These are phyloP conservation scores for Sebastiscus tertius DNA, from an alignment of 2,797 vertebrate species.

Conservation along the genomic window DNA sequence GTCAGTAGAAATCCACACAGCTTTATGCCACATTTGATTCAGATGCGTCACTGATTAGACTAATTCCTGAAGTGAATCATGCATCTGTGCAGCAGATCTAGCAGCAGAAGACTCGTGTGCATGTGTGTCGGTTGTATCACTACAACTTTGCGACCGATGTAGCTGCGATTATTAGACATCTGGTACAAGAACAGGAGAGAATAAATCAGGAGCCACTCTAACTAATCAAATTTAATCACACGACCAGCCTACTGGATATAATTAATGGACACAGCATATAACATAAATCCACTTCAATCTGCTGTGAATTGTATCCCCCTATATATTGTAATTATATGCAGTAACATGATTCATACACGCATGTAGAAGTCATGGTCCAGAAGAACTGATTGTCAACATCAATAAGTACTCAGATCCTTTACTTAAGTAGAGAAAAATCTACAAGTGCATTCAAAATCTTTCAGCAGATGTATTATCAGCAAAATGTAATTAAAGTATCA, in stretches of 20 bases:
- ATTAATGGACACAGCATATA: constrained; percentile 62
- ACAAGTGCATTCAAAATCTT: neutral
- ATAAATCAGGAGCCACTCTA: constrained; percentile 76
- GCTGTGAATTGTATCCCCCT: constrained; percentile 13
- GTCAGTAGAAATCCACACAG: neutral
- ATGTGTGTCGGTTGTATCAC: constrained; percentile 30
- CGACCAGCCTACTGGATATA: constrained; percentile 58
- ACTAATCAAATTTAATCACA: constrained; percentile 79
- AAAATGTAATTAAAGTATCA: neutral
- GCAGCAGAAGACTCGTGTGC: constrained; percentile 23
- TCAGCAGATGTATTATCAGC: neutral
- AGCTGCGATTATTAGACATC: constrained; percentile 76
- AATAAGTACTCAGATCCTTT: neutral
- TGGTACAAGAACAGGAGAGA: constrained; percentile 62
- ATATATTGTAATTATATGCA: constrained; percentile 50
- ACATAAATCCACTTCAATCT: constrained; percentile 44
- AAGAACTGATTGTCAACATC: neutral
- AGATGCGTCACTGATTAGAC: constrained; percentile 46
- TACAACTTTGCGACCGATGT: constrained; percentile 48
- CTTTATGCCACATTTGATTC: constrained; percentile 31
- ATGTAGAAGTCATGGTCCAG: constrained; percentile 9
- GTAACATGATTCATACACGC: constrained; percentile 31
- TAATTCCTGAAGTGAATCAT: constrained; percentile 56
- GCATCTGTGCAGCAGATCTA: constrained; percentile 47
- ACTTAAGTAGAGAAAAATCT: neutral